Evolutionary conservation across 2,113 vertebrate species (phyloP), one percentile per base, ranked within the genome.

Genomic region (Agelaius phoeniceus): DNA sequence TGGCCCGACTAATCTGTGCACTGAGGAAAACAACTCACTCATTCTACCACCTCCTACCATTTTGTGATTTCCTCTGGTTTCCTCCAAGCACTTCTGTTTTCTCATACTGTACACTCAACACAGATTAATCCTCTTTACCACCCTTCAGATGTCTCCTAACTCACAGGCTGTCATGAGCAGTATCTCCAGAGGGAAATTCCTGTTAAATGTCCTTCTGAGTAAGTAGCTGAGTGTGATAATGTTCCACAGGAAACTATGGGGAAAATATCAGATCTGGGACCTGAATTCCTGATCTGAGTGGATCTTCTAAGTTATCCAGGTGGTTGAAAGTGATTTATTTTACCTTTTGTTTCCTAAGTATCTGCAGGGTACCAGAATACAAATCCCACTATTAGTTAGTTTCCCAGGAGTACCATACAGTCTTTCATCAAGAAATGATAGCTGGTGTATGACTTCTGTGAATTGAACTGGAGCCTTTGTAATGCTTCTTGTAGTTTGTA

Each of bases 121-220:
- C 26, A 68, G 52, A 84, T 68, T 95, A 94, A 79, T 95, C 74
- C 33, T 78, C 48, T 86, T 85, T 39, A 74, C 13, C 41, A 68
- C 17, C 23, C 43, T 92, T 89, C 82, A 87, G 22, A 68, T 76
- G 57, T 79, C 72, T 92, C 15, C 33, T 87, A 13, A 68, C 52
- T 95, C 57, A 75, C 52, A 78, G 0, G 3, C 13, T 87, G 48
- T 59, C 89, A 90, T 82, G 73, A 94, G 58, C 84, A 90, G 85
- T 49, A 58, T 3, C 86, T 91, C 93, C 57, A 55, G 94, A 90
- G 93, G 65, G 61, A 90, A 89, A 84, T 93, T 96, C 86, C 52
- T 84, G 55, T 71, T 88, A 81, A 88, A 92, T 52, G 48, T 55
- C 66, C 73, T 90, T 89, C 73, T 90, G 72, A 78, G 88, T 96